phyloP scores from a whole-genome alignment of 2,797 vertebrate species.

The Pempheris klunzingeri region DNA sequence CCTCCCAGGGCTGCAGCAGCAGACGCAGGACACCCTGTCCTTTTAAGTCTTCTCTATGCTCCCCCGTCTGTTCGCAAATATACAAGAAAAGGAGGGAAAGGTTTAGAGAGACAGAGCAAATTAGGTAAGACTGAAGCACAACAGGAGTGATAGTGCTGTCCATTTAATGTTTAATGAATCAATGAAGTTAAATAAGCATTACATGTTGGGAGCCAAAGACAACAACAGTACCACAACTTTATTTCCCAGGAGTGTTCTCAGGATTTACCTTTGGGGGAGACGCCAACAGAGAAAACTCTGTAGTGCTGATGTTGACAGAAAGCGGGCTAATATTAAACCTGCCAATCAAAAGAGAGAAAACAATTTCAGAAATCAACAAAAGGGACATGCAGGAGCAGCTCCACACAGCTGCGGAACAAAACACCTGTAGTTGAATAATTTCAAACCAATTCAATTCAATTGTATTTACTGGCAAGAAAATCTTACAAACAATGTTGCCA shows the following conservation, averaged over 20 bases:
- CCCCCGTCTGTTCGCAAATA: constrained; percentile 50
- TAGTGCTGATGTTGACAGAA: constrained; percentile 91
- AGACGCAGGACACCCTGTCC: constrained; percentile 81
- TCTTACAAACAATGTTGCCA: too few relatives aligned
- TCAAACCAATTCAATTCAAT: too few relatives aligned
- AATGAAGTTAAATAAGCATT: background rate
- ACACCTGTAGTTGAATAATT: background rate
- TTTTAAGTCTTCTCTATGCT: constrained; percentile 9
- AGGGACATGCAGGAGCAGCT: background rate
- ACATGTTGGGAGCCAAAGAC: background rate
- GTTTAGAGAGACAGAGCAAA: background rate
- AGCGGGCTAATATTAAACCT: constrained; percentile 90
- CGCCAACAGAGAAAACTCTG: constrained; percentile 91
- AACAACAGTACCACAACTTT: background rate
- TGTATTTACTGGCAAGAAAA: too few relatives aligned
- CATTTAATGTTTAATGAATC: accelerated
- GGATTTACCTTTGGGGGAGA: constrained; percentile 78
- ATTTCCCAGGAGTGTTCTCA: constrained; percentile 1
- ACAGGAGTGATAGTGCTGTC: background rate
- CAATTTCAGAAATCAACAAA: background rate
- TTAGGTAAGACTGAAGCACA: background rate
- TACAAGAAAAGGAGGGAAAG: background rate
- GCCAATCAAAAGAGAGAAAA: constrained; percentile 50
- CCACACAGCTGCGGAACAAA: background rate
- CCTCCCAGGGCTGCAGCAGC: constrained; percentile 91